Evolutionary conservation across 2,797 vertebrate genomes (phyloP).

Genomic region (Sus cebifrons): DNA sequence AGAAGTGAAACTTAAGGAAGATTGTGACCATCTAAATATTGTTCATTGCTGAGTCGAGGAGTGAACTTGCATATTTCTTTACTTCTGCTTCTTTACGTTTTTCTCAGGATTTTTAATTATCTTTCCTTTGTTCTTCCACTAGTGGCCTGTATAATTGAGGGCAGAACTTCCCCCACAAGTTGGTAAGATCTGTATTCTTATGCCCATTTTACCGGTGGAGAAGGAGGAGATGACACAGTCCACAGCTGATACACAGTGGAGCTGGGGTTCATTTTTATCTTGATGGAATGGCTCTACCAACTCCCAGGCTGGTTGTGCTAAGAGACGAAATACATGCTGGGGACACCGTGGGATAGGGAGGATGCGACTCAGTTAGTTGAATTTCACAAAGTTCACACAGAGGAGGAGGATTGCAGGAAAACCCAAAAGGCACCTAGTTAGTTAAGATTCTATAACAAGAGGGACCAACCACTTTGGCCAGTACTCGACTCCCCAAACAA

Average conservation of each 20-base stretch:
- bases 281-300: background rate
- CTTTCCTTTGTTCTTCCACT: background rate
- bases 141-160: background rate
- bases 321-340: too few species aligned
- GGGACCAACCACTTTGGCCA: background rate
- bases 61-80: background rate
- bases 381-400: background rate
- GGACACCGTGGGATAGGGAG: background rate
- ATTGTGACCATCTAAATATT: background rate
- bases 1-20: background rate
- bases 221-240: background rate
- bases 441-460: background rate
- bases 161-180: background rate
- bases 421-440: background rate
- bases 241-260: background rate
- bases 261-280: background rate
- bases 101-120: constrained; percentile 17
- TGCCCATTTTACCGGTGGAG: background rate
- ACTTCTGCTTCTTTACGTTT: background rate
- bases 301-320: background rate
- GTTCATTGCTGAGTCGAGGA: background rate
- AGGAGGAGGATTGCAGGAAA: background rate
- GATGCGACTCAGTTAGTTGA: background rate
- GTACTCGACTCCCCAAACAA: background rate
- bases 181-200: background rate